These are phyloP conservation scores for Megaleporinus macrocephalus DNA, from an alignment of 2,113 vertebrate genomes.

Conservation along the genomic window DNA sequence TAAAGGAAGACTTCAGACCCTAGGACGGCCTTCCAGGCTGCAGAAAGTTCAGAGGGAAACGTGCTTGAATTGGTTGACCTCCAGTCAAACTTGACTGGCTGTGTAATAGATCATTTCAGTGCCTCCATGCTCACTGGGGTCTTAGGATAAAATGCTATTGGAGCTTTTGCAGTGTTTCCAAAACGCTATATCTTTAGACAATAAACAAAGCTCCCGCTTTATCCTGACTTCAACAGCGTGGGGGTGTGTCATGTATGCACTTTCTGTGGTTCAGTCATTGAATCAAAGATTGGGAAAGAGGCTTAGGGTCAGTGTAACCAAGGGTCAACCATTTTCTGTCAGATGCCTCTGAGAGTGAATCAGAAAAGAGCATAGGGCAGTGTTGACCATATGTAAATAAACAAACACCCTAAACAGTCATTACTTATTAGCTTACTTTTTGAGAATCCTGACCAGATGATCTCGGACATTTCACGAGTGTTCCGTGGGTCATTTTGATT, in stretches of 20 bases:
- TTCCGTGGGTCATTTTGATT: no score
- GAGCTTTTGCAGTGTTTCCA: background rate
- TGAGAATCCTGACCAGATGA: no score
- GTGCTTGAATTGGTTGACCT: background rate
- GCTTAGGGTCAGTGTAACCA: background rate
- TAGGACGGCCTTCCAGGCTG: background rate
- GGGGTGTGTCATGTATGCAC: background rate
- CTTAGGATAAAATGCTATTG: background rate
- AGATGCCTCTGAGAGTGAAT: background rate
- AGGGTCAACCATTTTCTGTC: conserved; percentile 3
- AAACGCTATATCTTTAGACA: background rate
- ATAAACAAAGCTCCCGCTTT: background rate
- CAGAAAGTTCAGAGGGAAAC: background rate
- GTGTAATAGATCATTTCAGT: background rate
- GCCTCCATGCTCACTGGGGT: background rate
- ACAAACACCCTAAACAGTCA: background rate
- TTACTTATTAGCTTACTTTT: no score
- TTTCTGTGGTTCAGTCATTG: background rate
- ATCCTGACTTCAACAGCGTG: background rate
- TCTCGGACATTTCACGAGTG: no score
- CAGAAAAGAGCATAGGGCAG: no score
- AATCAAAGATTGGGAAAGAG: background rate
- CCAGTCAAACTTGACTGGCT: background rate
- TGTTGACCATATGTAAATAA: background rate
- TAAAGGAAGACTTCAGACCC: background rate